phyloP scores from a whole-genome alignment of 1,140 invertebrate genomes.

The Wasmannia auropunctata region DNA sequence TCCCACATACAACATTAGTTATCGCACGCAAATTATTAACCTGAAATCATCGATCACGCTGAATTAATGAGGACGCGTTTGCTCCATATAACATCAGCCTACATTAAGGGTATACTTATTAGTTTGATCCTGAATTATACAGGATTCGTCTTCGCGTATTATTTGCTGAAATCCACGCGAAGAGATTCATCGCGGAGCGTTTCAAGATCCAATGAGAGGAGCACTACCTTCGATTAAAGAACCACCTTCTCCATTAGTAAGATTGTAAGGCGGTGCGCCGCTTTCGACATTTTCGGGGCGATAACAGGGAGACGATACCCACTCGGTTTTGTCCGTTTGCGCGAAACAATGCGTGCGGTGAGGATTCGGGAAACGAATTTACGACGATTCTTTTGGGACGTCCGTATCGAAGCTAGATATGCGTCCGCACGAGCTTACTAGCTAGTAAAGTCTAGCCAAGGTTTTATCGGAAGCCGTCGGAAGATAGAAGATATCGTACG shows the following conservation, averaged over 20 bases:
- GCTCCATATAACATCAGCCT: background rate
- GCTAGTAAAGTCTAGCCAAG: background rate
- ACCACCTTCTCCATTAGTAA: constrained; percentile 45
- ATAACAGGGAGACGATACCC: background rate
- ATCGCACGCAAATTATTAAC: background rate
- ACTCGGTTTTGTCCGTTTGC: too few relatives aligned
- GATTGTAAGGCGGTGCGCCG: constrained; percentile 13
- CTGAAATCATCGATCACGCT: background rate
- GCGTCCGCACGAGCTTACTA: background rate
- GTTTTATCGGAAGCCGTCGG: constrained; percentile 54
- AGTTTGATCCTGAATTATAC: background rate
- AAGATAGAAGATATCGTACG: constrained; percentile 38
- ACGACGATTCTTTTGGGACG: constrained; percentile 22
- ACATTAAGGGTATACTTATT: background rate
- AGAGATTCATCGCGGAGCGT: constrained; percentile 17
- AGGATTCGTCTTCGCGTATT: background rate
- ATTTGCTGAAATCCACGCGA: background rate
- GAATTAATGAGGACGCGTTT: background rate
- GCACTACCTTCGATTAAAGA: constrained; percentile 35
- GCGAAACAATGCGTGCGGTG: background rate
- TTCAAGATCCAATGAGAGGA: constrained; percentile 21
- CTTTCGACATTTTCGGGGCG: background rate
- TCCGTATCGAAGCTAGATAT: background rate
- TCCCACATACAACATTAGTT: background rate
- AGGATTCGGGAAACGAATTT: constrained; percentile 32